Evolutionary conservation across 2,113 vertebrate genomes (phyloP).

Genomic region (Orientallactaga bullata): DNA sequence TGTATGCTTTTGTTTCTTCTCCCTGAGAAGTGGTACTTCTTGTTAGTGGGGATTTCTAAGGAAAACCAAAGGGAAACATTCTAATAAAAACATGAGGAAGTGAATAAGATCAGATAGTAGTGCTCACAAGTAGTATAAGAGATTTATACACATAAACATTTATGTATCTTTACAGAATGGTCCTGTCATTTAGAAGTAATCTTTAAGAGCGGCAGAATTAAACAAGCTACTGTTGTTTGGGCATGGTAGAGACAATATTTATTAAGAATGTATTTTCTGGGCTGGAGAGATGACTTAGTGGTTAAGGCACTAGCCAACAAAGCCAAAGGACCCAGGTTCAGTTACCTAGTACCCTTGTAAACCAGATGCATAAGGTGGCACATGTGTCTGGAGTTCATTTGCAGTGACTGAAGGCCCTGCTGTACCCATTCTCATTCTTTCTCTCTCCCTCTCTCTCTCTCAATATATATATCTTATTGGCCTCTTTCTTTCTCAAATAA

Average conservation of each 20-base stretch:
- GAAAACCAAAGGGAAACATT: conserved; percentile 1
- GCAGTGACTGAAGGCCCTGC: too few species aligned
- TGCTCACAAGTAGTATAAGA: neutral
- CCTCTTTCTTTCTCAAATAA: too few species aligned
- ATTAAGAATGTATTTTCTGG: neutral
- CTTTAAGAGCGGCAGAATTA: neutral
- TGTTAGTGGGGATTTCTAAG: neutral
- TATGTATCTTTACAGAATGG: neutral
- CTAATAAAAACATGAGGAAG: neutral
- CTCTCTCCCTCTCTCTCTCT: too few species aligned
- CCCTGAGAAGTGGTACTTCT: neutral
- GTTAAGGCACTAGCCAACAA: too few species aligned
- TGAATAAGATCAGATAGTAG: neutral
- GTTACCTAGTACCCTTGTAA: too few species aligned
- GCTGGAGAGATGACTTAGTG: too few species aligned
- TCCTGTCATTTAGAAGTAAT: neutral
- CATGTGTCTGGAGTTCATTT: too few species aligned
- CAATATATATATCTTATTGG: too few species aligned
- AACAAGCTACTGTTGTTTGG: neutral
- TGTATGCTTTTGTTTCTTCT: neutral
- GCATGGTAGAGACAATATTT: neutral
- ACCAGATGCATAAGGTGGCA: too few species aligned
- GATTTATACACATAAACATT: neutral
- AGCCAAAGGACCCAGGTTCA: too few species aligned
- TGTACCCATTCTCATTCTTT: too few species aligned